These are phyloP conservation scores for Gadus macrocephalus DNA, from an alignment of 2,113 vertebrate genomes.

Conservation along the genomic window DNA sequence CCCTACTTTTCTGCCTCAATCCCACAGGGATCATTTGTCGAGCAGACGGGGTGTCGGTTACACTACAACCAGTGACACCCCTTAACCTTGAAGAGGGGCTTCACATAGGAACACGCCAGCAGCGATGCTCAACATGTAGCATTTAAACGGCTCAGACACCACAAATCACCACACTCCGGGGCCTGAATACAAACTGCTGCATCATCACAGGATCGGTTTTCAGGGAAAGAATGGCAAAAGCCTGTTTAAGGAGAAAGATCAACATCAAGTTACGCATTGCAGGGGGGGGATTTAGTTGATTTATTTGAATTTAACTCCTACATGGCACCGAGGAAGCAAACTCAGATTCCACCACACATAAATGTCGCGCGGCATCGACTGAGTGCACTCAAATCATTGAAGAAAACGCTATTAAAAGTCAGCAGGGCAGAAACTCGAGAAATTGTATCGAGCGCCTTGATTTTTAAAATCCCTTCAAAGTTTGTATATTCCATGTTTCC, in stretches of 20 bases:
- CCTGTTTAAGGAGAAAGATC: neutral
- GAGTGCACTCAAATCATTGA: no score
- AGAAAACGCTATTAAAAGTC: no score
- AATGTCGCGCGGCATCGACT: no score
- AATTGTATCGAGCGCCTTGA: no score
- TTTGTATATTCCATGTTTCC: no score
- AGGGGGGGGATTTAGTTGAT: no score
- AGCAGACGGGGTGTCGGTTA: conserved; percentile 29
- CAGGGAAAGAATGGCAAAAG: neutral
- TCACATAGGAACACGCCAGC: neutral
- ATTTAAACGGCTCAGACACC: neutral
- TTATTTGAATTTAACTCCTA: no score
- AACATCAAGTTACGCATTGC: no score
- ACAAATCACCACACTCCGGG: neutral
- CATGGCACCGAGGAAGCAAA: no score
- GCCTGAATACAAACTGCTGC: neutral
- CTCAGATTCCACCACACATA: no score
- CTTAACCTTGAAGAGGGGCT: neutral
- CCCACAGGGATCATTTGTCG: conserved; percentile 44
- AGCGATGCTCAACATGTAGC: neutral
- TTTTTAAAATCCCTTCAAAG: no score
- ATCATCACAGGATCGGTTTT: neutral
- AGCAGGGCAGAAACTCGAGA: no score
- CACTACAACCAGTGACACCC: neutral
- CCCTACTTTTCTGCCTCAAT: conserved; percentile 19